Evolutionary conservation across 2,888 invertebrate species (phyloP).

Genomic region (Oxycera nigricornis): DNA sequence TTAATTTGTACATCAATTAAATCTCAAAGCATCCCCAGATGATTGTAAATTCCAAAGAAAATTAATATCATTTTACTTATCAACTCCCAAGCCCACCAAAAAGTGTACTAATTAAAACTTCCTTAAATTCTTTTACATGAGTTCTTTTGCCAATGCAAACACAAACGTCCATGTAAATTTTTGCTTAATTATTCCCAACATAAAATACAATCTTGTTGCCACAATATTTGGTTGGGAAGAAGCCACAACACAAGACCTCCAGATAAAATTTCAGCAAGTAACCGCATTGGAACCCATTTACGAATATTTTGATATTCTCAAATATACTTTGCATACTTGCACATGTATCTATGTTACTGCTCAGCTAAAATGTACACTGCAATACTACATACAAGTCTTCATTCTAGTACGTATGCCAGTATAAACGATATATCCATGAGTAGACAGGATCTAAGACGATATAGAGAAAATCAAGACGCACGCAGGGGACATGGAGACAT

Average conservation of each 20-base stretch:
- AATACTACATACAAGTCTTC: neutral
- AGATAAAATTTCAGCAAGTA: neutral
- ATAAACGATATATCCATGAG: neutral
- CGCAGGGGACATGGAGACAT: conserved; percentile 7
- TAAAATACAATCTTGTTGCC: conserved; percentile 9
- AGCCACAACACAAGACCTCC: neutral
- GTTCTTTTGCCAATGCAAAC: neutral
- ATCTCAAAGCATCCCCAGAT: neutral
- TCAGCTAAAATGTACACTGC: neutral
- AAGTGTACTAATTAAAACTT: neutral
- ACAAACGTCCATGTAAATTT: neutral
- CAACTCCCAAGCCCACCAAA: neutral
- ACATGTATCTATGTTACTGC: neutral
- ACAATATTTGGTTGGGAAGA: neutral
- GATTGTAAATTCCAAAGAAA: neutral
- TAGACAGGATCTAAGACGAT: neutral
- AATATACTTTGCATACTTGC: neutral
- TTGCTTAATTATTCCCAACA: conserved; percentile 8
- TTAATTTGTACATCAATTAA: no score
- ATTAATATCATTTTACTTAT: neutral
- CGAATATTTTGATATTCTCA: neutral
- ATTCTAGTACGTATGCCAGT: neutral
- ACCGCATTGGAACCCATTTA: neutral
- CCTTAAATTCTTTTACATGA: neutral
- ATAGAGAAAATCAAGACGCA: neutral